These are phyloP conservation scores for Sphenodon punctatus DNA, from an alignment of 2,797 vertebrate genomes.

Conservation along the genomic window DNA sequence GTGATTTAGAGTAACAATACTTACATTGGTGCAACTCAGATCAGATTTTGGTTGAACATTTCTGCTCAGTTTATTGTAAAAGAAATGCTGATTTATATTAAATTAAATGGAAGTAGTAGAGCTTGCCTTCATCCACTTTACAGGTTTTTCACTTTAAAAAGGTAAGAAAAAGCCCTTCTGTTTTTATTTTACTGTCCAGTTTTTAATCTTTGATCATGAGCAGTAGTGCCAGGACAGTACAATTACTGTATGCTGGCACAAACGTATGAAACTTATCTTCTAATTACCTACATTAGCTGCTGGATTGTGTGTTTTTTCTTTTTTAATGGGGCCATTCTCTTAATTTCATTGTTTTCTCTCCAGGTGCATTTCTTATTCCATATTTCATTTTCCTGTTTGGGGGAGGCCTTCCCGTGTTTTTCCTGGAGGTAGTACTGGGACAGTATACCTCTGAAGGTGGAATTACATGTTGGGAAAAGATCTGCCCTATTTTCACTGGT, in stretches of 20 bases:
- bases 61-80: conserved; percentile 2
- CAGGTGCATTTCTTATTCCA: conserved; percentile 99
- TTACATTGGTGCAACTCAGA: neutral
- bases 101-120: neutral
- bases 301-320: neutral
- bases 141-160: neutral
- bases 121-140: conserved; percentile 16
- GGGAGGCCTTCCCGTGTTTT: conserved; percentile 96
- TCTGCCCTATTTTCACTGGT: conserved; percentile 98
- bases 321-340: neutral
- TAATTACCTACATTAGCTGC: neutral
- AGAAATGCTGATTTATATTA: neutral
- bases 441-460: conserved; percentile 99
- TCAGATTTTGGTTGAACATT: neutral
- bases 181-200: neutral
- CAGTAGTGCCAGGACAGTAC: neutral
- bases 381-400: conserved; percentile 99
- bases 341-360: conserved; percentile 21
- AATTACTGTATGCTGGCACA: neutral
- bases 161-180: neutral
- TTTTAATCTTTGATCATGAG: neutral
- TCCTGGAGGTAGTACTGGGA: conserved; percentile 97
- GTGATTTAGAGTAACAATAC: too few species aligned
- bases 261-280: neutral
- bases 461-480: conserved; percentile 98